Evolutionary conservation across 2,888 invertebrate species (phyloP), one percentile per base, ranked within the genome.

Genomic region (Pristionchus mayeri): DNA sequence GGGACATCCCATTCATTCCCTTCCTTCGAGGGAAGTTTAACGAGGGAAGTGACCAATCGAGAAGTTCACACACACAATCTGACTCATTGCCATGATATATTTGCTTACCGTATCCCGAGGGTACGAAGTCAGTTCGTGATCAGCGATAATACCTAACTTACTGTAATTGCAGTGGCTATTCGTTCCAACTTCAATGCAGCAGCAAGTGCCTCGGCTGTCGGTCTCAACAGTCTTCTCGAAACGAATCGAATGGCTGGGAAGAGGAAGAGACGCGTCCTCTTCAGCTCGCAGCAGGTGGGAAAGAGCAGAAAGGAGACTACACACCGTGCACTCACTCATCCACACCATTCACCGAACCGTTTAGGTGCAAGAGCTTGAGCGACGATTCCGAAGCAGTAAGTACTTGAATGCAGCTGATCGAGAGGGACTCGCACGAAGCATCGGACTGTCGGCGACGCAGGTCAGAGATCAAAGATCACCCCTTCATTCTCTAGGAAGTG

Each of bases 381-480:
- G 63, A 34, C 82, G 82, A 1, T 82, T 82, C 50, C 60, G 63
- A 24, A 30, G 30, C 11, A 50, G 44, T 37, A 40, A 48, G n/a
- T 82, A 82, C 24, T 67, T 82, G 2, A 48, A 44, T 7, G 82
- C 82, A 9, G 37, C 48, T 30, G 63, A 82, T 48, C 40, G 82
- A 11, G 82, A 82, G 44, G 21, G n/a, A 18, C 67, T 82, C 21
- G 82, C 82, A 1, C 34, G 67, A 48, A 21, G 44, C 3, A 82
- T 82, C 30, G 82, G 82, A 27, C 82, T 82, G 11, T 67, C 82
- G 27, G 63, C 82, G 0, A 82, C 82, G 4, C 82, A 82, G 82
- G 82, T 82, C 6, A 48, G 44, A 24, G 48, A 37, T 37, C 63
- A 63, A 63, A 63, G 63, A 63, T 63, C 63, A 63, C 13, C 16